Percentiles rank a stretch among this genome's conserved stretches.
Conservation (phyloP, 2,888 invertebrate species). For the Diloba caeruleocephala region DNA sequence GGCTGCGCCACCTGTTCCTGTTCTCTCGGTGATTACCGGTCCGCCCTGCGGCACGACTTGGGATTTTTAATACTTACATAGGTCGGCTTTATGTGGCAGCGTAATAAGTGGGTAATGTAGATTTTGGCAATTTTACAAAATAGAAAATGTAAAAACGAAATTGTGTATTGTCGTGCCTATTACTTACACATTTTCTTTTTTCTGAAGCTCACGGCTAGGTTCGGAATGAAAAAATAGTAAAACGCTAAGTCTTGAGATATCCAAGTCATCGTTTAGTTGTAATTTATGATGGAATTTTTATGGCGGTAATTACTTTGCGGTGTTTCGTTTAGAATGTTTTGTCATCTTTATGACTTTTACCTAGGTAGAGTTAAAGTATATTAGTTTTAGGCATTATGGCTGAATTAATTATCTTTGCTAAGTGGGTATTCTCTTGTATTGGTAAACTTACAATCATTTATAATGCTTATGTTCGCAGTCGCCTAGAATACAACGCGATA, state of each 20-base stretch:
- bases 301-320: slow-evolving; percentile 35
- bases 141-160: slow-evolving; percentile 45
- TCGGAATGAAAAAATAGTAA: slow-evolving; percentile 47
- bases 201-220: slow-evolving; percentile 24
- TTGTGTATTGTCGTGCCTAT: slow-evolving; percentile 46
- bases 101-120: slow-evolving; percentile 55
- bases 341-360: slow-evolving; percentile 36
- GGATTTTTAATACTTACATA: slow-evolving; percentile 64
- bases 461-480: no score
- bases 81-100: slow-evolving; percentile 52
- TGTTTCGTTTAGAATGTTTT: slow-evolving; percentile 44
- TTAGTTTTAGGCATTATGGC: slow-evolving; percentile 44
- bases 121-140: slow-evolving; percentile 56
- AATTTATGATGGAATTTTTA: slow-evolving; percentile 50
- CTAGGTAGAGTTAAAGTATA: slow-evolving; percentile 34
- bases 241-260: slow-evolving; percentile 37
- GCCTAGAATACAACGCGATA: no score
- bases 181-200: slow-evolving; percentile 33
- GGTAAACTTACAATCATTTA: no score
- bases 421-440: slow-evolving; percentile 6
- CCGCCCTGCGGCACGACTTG: slow-evolving; percentile 64
- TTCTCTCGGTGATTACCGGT: slow-evolving; percentile 68
- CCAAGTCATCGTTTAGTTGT: slow-evolving; percentile 39
- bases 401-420: slow-evolving; percentile 18
- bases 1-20: slow-evolving; percentile 74